Percentiles rank a stretch among this genome's conserved stretches.
Evolutionary conservation across 2,797 vertebrate species (phyloP).

Genomic region (Scyliorhinus canicula): DNA sequence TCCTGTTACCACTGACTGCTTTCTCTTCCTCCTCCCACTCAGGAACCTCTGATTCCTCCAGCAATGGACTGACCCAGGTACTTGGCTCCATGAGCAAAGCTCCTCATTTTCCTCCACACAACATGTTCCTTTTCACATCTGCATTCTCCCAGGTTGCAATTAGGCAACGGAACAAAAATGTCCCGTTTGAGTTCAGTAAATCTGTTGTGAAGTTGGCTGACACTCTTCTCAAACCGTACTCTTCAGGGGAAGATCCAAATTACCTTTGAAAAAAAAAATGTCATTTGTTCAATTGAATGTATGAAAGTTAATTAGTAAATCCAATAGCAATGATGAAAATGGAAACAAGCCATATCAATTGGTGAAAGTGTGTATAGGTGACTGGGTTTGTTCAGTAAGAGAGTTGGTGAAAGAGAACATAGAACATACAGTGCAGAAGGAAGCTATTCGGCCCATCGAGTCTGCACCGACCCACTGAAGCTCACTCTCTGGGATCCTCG

Average conservation of each 20-base stretch:
- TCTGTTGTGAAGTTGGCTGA: not conserved
- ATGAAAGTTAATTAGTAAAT: not conserved
- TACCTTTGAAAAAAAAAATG: not conserved
- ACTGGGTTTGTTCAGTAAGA: not conserved
- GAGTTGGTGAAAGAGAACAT: not conserved
- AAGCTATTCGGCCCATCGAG: too few species aligned
- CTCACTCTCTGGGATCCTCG: too few species aligned
- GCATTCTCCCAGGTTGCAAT: not conserved
- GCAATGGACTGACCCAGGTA: not conserved
- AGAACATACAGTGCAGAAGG: too few species aligned
- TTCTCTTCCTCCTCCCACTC: not conserved
- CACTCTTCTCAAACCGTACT: not conserved
- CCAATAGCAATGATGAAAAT: not conserved
- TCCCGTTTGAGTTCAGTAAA: not conserved
- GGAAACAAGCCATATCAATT: too few species aligned
- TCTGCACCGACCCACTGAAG: too few species aligned
- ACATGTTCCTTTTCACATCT: not conserved
- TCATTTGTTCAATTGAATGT: not conserved
- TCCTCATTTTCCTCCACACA: not conserved
- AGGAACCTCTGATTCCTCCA: not conserved
- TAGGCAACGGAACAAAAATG: not conserved
- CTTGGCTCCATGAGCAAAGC: not conserved
- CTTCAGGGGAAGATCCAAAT: not conserved
- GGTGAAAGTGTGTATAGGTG: not conserved
- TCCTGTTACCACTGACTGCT: not conserved